Evolutionary conservation across 53 echinoderm and acorn worm species (phyloP), one percentile per base, ranked within the genome.

Genomic region (Temnopleurus reevesii): DNA sequence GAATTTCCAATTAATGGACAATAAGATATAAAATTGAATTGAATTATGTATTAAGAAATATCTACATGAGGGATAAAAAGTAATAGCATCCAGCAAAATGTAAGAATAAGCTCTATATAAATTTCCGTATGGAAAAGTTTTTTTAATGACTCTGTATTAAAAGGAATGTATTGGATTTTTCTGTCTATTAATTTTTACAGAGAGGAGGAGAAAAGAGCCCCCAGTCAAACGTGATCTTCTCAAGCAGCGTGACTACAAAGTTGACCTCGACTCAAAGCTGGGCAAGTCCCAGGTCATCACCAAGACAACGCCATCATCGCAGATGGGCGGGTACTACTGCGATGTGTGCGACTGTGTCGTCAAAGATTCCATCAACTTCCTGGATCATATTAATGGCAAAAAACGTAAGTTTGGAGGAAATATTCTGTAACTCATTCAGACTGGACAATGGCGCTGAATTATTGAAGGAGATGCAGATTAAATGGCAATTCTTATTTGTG

Each of bases 311-410:
- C 99, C 99, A 27, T 92, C 99, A 12, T 96, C 99, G 2, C 99
- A 99, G 90, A 95, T 95, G 95, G 99, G 99, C 19, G 99, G 99
- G 21, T 99, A 99, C 89, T 99, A 99, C 92, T 99, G 99, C 53
- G 96, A 99, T 90, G 99, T 99, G 34, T 99, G 99, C 59, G 99
- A 99, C 86, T 99, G 99, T 86, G 99, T 99, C 17, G 99, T 99
- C 3, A 99, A 99, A 81, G 99, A 99, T 76, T 99, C 99, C 89
- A 99, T 99, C 66, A 99, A 99, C 84, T 99, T 99, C 63, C 84
- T 99, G 21, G 99, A 99, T 89, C 99, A 99, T 84, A 99, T 99
- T 41, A 99, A 99, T 64, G 99, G 99, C 63, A 99, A 99, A 76
- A 99, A 99, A 99, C 99, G 99, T 99, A 92, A 89, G 94, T 38